phyloP scores from a whole-genome alignment of 2,113 vertebrate genomes.

The Centropus unirufus region DNA sequence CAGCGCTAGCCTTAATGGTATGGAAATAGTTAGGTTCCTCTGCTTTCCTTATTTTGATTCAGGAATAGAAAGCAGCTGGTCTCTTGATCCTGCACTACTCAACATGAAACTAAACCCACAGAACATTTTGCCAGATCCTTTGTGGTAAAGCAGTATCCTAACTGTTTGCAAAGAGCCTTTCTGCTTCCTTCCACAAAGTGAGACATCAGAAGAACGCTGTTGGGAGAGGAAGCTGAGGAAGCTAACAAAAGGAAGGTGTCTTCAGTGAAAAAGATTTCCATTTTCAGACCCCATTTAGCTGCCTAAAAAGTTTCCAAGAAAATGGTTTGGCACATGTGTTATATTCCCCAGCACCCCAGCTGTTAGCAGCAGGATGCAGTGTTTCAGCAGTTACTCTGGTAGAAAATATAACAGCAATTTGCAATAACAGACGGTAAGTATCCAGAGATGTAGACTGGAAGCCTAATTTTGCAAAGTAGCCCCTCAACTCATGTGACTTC shows the following conservation, averaged over 20 bases:
- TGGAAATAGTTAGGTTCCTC: background rate
- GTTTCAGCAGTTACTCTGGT: background rate
- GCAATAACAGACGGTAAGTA: background rate
- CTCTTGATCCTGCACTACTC: slow-evolving; percentile 11
- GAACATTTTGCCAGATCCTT: slow-evolving; percentile 2
- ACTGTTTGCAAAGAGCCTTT: background rate
- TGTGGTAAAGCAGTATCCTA: background rate
- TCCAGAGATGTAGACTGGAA: background rate
- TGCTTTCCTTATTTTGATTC: background rate
- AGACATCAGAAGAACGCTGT: background rate
- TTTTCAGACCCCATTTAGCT: background rate
- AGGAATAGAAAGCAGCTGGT: background rate
- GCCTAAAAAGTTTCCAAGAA: background rate
- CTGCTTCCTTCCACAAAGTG: slow-evolving; percentile 10
- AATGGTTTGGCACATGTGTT: background rate
- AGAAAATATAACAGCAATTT: background rate
- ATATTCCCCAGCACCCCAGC: background rate
- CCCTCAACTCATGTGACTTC: accelerated
- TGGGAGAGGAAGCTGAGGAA: slow-evolving; percentile 8
- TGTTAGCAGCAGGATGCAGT: slow-evolving; percentile 12
- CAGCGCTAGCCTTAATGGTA: background rate
- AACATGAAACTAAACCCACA: background rate
- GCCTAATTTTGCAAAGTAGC: background rate
- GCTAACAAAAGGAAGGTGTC: background rate
- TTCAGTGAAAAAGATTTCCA: background rate